Base-by-base conservation (phyloP, 2,113 vertebrate genomes). In the Hyperoodon ampullatus region DNA sequence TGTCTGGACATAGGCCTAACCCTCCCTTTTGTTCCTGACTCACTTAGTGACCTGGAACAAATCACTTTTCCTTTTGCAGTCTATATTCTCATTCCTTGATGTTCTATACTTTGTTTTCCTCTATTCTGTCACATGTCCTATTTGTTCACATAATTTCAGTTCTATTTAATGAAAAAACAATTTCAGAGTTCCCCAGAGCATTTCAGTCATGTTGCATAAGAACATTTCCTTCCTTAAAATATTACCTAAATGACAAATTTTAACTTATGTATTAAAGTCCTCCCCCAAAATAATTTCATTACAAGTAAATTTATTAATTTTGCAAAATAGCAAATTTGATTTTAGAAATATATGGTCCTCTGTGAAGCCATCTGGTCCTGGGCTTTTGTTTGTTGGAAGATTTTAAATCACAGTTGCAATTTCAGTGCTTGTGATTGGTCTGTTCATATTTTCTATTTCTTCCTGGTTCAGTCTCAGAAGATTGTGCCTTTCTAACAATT, bases 131-230 rank as follows among this genome's bases (percentile, higher is more conserved):
- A 82, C 71, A 88, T 95, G 90, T 97, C 98, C 96, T 95, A 95
- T 80, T 97, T 97, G 94, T 93, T 97, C 78, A 42, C 50, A 94
- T 98, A 98, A 98, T 98, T 98, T 97, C 95, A 97, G 92, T 61
- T 97, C 96, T 97, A 97, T 96, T 97, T 98, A 98, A 97, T 98
- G 93, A 97, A 98, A 97, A 98, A 97, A 97, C 15, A 23, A 95
- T 91, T 92, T 96, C 90, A 97, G 75, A 94, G 88, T 78, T 97
- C 98, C 96, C 90, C 14, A 63, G 94, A 90, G 96, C 93, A 97
- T 96, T 97, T 92, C 90, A 93, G 77, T 90, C 87, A 96, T 95
- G 63, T 95, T 94, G 84, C 77, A 71, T 95, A 86, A 97, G 92
- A 96, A 97, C 33, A 93, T 90, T 94, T 94, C 35, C 84, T 94